Base-by-base conservation (phyloP, 2,797 vertebrate species). In the Smutsia gigantea region DNA sequence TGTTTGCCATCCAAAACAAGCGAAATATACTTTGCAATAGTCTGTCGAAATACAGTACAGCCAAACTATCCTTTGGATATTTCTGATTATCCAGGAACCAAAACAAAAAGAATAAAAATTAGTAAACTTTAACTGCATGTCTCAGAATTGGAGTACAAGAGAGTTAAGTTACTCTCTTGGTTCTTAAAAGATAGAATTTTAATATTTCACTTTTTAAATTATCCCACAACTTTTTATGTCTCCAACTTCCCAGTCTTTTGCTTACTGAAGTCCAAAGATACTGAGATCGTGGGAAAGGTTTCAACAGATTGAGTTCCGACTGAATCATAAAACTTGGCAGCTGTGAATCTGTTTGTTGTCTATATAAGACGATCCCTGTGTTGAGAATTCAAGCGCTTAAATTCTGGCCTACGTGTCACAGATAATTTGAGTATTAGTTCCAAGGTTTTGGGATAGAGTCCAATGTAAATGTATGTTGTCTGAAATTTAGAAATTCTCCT, bases 281-380 rank as follows among this genome's bases (percentile, higher is more conserved):
- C 84, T 93, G 96, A 98, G 98, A 98, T 97, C 98, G 98, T 98
- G 98, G 98, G 98, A 98, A 98, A 98, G 82, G 75, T 21, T 98
- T 97, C 98, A 98, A 98, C 94, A 98, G 97, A 96, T 98, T 94
- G 49, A 90, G 95, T 97, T 89, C 96, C 63, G 88, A 97, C 84
- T 98, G 97, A 98, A 97, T 98, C 97, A 98, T 96, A 97, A 95
- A 97, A 96, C 69, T 90, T 98, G 98, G 98, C 98, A 98, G 96
- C 93, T 94, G 27, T 42, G 51, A 94, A 81, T 68, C 85, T 87
- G 29, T 96, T 96, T 94, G 75, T 95, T 88, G 90, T 92, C 82
- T 88, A 84, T 90, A 94, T 71, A 90, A 97, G 85, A 90, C 69
- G 87, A 77, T 87, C 19, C 4, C 61, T 95, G 96, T 96, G 51